These are phyloP conservation scores for Melieria picta DNA, from an alignment of 2,888 invertebrate species.

Conservation along the genomic window DNA sequence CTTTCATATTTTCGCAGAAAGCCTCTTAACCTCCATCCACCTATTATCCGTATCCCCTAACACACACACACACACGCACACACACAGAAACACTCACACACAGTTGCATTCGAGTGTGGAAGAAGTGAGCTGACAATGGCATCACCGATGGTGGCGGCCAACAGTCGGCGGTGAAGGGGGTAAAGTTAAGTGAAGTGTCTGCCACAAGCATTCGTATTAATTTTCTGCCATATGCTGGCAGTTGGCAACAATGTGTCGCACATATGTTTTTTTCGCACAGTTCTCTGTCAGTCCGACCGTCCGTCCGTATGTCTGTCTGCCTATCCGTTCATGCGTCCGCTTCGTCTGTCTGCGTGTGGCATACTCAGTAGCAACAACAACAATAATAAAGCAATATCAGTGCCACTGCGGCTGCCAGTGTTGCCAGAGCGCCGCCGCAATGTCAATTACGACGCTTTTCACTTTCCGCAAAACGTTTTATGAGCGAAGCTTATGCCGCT, in stretches of 20 bases:
- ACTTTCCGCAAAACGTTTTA: constrained; percentile 3
- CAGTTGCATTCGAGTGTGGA: constrained; percentile 2
- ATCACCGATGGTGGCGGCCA: neutral
- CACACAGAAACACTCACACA: no score
- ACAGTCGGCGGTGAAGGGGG: constrained; percentile 1
- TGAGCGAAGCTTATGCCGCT: neutral
- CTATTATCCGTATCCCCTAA: no score
- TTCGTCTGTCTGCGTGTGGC: neutral
- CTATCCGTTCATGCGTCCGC: neutral
- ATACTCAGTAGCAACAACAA: no score
- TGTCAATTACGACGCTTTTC: constrained; percentile 4
- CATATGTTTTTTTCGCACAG: constrained; percentile 7
- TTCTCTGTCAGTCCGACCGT: neutral
- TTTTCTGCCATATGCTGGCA: constrained; percentile 26
- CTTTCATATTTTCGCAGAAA: no score
- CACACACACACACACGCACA: no score
- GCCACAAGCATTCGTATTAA: constrained; percentile 16
- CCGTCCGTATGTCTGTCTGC: neutral
- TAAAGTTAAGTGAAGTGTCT: constrained; percentile 6
- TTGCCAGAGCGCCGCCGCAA: neutral
- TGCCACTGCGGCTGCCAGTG: neutral
- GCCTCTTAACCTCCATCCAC: no score
- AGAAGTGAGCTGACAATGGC: neutral
- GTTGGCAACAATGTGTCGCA: constrained; percentile 23
- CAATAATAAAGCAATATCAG: neutral